Percentiles rank a stretch among this genome's conserved stretches.
Evolutionary conservation across 2,113 vertebrate species (phyloP).

Genomic region (Hyperopisus bebe): DNA sequence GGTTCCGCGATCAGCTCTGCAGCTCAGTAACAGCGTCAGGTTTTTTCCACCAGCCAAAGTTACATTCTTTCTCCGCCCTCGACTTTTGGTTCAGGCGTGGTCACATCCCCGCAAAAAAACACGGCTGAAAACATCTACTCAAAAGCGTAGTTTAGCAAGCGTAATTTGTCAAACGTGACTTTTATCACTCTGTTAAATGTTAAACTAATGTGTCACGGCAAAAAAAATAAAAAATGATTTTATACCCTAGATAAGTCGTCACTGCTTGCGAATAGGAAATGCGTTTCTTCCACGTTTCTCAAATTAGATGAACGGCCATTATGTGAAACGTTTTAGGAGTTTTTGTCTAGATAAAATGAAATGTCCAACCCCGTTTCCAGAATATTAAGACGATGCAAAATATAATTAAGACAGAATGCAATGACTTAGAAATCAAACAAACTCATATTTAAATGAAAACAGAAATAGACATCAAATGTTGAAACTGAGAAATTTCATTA

Average conservation of each 20-base stretch:
- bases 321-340: neutral
- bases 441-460: neutral
- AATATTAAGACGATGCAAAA: neutral
- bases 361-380: neutral
- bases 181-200: neutral
- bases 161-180: neutral
- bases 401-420: neutral
- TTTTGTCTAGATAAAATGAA: neutral
- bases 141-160: neutral
- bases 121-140: neutral
- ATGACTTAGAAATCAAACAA: neutral
- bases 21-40: neutral
- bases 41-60: neutral
- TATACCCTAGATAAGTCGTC: neutral
- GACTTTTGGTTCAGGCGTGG: constrained; percentile 23
- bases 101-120: neutral
- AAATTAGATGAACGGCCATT: neutral
- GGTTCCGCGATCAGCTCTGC: neutral
- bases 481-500: neutral
- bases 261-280: neutral
- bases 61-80: constrained; percentile 25
- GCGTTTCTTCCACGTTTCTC: neutral
- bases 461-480: neutral
- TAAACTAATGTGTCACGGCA: neutral
- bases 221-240: neutral